Evolutionary conservation across 2,797 vertebrate genomes (phyloP).

Genomic region (Tokudaia muenninki): DNA sequence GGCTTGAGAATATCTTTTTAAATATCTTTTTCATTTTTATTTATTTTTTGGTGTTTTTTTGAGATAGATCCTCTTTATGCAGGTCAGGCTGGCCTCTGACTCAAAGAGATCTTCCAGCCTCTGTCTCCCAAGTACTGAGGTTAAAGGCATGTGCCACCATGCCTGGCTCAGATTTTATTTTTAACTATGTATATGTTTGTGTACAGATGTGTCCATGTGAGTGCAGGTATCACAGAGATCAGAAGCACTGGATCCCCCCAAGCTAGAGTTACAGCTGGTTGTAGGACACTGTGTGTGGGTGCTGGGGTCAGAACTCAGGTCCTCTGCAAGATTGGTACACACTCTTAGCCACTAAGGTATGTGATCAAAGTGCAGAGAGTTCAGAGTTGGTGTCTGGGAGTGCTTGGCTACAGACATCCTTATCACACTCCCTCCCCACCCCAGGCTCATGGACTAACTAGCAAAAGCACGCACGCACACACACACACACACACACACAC

Average conservation of each 20-base stretch:
- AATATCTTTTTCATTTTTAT: background rate
- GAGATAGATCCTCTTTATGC: background rate
- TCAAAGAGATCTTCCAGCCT: background rate
- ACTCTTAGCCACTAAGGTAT: background rate
- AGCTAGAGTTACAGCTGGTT: background rate
- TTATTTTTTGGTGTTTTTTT: too few relatives aligned
- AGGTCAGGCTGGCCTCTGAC: background rate
- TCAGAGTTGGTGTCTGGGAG: background rate
- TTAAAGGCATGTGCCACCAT: background rate
- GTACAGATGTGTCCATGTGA: background rate
- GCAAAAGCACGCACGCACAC: background rate
- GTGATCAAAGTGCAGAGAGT: background rate
- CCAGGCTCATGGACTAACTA: background rate
- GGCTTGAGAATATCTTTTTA: background rate
- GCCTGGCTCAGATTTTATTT: background rate
- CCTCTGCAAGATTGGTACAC: background rate
- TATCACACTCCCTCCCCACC: background rate
- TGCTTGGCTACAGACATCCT: background rate
- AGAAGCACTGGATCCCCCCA: background rate
- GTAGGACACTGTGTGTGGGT: background rate
- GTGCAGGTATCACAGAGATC: background rate
- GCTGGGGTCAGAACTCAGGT: background rate
- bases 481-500: background rate
- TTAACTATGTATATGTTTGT: background rate
- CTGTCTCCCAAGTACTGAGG: background rate